Evolutionary conservation across 2,113 vertebrate genomes (phyloP).

Genomic region (Callopanchax toddi): DNA sequence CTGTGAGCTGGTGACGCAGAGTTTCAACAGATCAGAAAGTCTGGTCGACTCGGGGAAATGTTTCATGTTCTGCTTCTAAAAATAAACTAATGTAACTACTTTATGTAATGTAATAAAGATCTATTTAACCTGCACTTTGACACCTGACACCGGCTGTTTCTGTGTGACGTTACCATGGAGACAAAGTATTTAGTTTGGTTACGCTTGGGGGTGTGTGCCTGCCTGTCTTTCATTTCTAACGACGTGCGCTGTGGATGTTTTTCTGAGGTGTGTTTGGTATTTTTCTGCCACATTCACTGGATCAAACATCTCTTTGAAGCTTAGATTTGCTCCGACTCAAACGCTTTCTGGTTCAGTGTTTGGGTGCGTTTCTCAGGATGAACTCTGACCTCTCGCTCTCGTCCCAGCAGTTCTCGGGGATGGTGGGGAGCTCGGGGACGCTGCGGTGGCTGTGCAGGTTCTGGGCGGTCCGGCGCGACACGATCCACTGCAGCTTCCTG

Average conservation of each 20-base stretch:
- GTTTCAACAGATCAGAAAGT: constrained; percentile 20
- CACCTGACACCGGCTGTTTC: background rate
- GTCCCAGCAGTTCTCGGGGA: constrained; percentile 89
- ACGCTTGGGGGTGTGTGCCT: constrained; percentile 2
- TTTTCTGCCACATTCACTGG: background rate
- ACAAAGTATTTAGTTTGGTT: background rate
- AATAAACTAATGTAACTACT: too few species aligned
- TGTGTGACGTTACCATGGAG: background rate
- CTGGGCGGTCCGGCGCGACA: constrained; percentile 93
- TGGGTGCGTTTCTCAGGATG: background rate
- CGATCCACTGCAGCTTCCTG: constrained; percentile 93
- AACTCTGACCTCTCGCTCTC: constrained; percentile 86
- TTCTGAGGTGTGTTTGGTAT: constrained; percentile 13
- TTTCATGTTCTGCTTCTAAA: background rate
- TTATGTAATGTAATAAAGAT: too few species aligned
- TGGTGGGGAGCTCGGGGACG: constrained; percentile 92
- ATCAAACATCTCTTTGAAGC: too few species aligned
- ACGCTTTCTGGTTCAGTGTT: background rate
- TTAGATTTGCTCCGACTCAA: background rate
- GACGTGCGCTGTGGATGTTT: background rate
- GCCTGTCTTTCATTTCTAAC: background rate
- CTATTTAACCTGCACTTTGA: background rate
- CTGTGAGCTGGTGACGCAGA: background rate
- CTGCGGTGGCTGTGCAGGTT: constrained; percentile 92
- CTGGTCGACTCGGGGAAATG: constrained; percentile 7